These are phyloP conservation scores for Pristionchus fissidentatus DNA, from an alignment of 2,888 invertebrate species.

Conservation along the genomic window DNA sequence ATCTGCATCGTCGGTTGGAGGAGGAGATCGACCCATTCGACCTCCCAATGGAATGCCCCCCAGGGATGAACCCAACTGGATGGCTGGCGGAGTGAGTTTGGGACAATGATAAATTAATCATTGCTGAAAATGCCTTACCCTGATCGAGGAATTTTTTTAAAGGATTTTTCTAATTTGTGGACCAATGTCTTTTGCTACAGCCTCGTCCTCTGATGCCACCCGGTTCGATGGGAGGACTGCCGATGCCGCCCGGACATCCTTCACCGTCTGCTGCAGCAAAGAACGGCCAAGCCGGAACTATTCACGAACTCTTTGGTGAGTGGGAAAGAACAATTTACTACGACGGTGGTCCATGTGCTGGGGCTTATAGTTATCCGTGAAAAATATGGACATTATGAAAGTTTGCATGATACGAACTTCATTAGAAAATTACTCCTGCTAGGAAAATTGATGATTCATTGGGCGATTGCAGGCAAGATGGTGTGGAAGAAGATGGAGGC, in stretches of 20 bases:
- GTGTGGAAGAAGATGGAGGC: slow-evolving; percentile 52
- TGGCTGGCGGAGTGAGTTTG: not conserved
- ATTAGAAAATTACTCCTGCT: not conserved
- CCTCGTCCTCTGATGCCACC: not conserved
- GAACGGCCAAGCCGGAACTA: not conserved
- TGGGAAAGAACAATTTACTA: not conserved
- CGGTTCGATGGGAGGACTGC: not conserved
- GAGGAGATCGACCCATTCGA: slow-evolving; percentile 27
- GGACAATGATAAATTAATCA: no score
- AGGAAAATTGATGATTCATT: not conserved
- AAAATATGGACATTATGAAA: no score
- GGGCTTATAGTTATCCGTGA: no score
- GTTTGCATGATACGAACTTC: no score
- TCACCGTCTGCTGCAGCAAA: not conserved
- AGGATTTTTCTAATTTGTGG: not conserved
- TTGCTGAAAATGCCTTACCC: not conserved
- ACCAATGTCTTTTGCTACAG: not conserved
- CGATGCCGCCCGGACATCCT: not conserved
- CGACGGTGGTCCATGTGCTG: no score
- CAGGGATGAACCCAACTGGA: not conserved
- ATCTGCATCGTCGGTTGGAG: slow-evolving; percentile 33
- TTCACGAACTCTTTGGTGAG: slow-evolving; percentile 46
- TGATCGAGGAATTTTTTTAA: not conserved
- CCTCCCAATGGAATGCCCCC: slow-evolving; percentile 6
- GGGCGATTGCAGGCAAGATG: slow-evolving; percentile 49